Percentiles rank a stretch among this genome's conserved stretches.
Evolutionary conservation across 2,797 vertebrate species (phyloP).

Genomic region (Apogon talboti): DNA sequence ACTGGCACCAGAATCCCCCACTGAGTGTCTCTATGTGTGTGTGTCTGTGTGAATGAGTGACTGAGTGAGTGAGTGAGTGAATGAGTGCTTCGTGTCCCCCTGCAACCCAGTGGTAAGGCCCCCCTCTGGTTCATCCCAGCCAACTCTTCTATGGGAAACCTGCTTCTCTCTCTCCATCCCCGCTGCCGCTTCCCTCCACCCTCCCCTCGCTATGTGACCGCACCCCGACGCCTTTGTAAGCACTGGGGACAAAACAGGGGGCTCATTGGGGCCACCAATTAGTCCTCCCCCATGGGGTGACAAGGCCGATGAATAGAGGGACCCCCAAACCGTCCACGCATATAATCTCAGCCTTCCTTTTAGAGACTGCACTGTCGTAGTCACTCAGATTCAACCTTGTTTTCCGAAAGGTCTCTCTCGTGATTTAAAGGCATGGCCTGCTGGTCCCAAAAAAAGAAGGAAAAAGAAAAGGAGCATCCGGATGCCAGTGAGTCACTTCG

Average conservation of each 20-base stretch:
- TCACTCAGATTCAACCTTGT: slow-evolving; percentile 72
- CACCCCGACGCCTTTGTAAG: slow-evolving; percentile 81
- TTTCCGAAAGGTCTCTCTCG: slow-evolving; percentile 59
- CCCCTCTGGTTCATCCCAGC: slow-evolving; percentile 67
- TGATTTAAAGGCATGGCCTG: slow-evolving; percentile 71
- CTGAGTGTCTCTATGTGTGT: slow-evolving; percentile 56
- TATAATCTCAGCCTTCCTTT: slow-evolving; percentile 74
- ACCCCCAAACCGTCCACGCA: slow-evolving; percentile 80
- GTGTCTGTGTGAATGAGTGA: slow-evolving; percentile 29
- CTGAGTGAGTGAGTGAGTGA: slow-evolving; percentile 51
- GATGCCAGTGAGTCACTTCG: slow-evolving; percentile 71
- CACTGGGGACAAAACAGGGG: slow-evolving; percentile 77
- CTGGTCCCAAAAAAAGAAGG: slow-evolving; percentile 60
- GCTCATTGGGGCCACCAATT: slow-evolving; percentile 85
- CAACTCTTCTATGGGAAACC: slow-evolving; percentile 76
- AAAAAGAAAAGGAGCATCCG: slow-evolving; percentile 67
- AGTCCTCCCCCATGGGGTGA: slow-evolving; percentile 86
- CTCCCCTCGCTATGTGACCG: slow-evolving; percentile 61
- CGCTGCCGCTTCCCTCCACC: slow-evolving; percentile 56
- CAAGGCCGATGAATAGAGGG: slow-evolving; percentile 81
- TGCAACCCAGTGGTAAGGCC: slow-evolving; percentile 59
- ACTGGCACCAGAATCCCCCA: slow-evolving; percentile 80
- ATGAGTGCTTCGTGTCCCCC: slow-evolving; percentile 74
- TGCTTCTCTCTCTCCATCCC: slow-evolving; percentile 62
- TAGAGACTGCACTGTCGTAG: slow-evolving; percentile 65